These are phyloP conservation scores for Fistularia tabacaria DNA, from an alignment of 2,797 vertebrate genomes.

Conservation along the genomic window DNA sequence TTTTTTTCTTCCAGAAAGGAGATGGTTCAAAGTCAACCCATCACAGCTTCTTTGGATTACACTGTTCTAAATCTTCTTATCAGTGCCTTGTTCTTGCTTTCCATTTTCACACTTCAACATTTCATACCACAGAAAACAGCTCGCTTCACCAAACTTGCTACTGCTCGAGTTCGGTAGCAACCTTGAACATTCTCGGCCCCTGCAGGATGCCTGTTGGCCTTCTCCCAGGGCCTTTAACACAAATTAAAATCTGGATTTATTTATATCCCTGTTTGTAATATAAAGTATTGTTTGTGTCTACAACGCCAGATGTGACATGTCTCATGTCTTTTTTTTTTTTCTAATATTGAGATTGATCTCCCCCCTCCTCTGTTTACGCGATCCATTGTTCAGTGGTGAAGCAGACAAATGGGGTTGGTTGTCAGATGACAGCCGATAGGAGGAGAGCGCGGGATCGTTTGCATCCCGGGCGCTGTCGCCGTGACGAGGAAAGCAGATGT, in stretches of 20 bases:
- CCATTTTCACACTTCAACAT: conserved; percentile 17
- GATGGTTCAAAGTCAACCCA: conserved; percentile 14
- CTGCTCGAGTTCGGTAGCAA: conserved; percentile 16
- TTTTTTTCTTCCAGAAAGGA: conserved; percentile 11
- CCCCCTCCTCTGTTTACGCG: conserved; percentile 15
- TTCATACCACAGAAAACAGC: conserved; percentile 32
- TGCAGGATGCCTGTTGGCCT: conserved; percentile 6
- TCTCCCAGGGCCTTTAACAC: conserved; percentile 9
- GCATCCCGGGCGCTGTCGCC: conserved; percentile 29
- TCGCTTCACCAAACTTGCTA: not conserved
- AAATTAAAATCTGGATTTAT: conserved; percentile 29
- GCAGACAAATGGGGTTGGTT: conserved; percentile 21
- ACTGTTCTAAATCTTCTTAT: conserved; percentile 31
- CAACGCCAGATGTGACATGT: conserved; percentile 24
- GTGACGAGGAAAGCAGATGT: conserved; percentile 63
- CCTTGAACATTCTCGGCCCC: conserved; percentile 17
- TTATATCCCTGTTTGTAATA: conserved; percentile 15
- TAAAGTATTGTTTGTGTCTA: conserved; percentile 15
- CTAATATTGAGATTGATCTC: conserved; percentile 30
- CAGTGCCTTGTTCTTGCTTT: conserved; percentile 11
- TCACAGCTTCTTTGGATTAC: conserved; percentile 25
- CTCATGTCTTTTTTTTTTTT: conserved; percentile 12
- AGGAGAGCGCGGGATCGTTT: conserved; percentile 37
- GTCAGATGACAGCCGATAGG: conserved; percentile 56
- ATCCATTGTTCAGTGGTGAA: conserved; percentile 29